These are phyloP conservation scores for Cancer borealis DNA, from an alignment of 2,888 invertebrate genomes.

Conservation along the genomic window DNA sequence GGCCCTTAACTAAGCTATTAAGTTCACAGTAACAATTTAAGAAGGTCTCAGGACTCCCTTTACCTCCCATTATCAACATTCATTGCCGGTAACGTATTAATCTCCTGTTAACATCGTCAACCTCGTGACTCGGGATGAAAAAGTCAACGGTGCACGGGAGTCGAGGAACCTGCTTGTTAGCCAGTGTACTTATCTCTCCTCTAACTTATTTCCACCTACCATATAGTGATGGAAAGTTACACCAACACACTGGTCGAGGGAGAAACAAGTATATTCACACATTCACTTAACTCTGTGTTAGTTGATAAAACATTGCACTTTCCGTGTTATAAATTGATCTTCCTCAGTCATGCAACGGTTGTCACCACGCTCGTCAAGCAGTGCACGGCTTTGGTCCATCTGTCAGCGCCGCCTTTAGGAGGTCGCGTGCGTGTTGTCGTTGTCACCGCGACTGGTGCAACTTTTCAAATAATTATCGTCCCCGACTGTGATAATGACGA, in stretches of 20 bases:
- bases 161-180: not conserved
- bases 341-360: not conserved
- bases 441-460: not conserved
- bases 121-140: slow-evolving; percentile 24
- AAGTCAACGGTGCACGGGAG: not conserved
- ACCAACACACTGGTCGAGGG: not conserved
- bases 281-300: not conserved
- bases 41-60: not conserved
- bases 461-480: slow-evolving; percentile 36
- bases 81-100: not conserved
- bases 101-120: not conserved
- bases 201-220: not conserved
- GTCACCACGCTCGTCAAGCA: not conserved
- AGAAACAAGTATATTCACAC: not conserved
- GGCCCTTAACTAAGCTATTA: slow-evolving; percentile 18
- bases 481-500: slow-evolving; percentile 7
- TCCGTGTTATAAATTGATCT: not conserved
- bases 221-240: not conserved
- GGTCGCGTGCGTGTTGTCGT: not conserved
- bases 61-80: slow-evolving; percentile 22
- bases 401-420: not conserved
- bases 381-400: not conserved
- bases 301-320: not conserved
- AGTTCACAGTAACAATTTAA: slow-evolving; percentile 10
- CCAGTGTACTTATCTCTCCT: not conserved